phyloP scores from a whole-genome alignment of 2,797 vertebrate genomes.

The Garrulus glandarius region DNA sequence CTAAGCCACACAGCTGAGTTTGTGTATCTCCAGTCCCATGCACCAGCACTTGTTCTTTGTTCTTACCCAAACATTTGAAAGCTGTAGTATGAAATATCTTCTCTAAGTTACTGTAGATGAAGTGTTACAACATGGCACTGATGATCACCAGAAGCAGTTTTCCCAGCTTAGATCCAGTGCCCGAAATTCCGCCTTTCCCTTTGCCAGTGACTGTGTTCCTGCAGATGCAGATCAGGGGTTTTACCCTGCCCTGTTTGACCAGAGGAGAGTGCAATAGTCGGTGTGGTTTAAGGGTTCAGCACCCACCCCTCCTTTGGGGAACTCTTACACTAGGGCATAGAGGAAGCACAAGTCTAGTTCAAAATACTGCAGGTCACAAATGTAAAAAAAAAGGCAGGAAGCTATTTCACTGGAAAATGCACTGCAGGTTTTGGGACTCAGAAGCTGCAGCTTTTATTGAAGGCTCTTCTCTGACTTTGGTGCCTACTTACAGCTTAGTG shows the following conservation, averaged over 20 bases:
- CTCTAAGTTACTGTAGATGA: not conserved
- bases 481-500: not conserved
- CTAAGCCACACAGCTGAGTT: not conserved
- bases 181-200: not conserved
- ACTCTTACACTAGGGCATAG: not conserved
- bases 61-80: not conserved
- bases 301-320: not conserved
- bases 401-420: not conserved
- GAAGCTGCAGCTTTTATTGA: not conserved
- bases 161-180: not conserved
- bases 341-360: not conserved
- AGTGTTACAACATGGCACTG: not conserved
- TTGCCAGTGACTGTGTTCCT: not conserved
- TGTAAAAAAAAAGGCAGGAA: not conserved
- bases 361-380: not conserved
- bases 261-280: not conserved
- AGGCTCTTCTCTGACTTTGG: not conserved
- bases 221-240: not conserved
- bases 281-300: not conserved
- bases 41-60: not conserved
- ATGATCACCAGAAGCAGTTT: not conserved
- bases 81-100: not conserved
- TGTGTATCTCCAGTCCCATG: not conserved
- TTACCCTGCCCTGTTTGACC: not conserved
- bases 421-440: not conserved